Base-by-base conservation (phyloP, 2,113 vertebrate genomes). In the Semnornis frantzii region DNA sequence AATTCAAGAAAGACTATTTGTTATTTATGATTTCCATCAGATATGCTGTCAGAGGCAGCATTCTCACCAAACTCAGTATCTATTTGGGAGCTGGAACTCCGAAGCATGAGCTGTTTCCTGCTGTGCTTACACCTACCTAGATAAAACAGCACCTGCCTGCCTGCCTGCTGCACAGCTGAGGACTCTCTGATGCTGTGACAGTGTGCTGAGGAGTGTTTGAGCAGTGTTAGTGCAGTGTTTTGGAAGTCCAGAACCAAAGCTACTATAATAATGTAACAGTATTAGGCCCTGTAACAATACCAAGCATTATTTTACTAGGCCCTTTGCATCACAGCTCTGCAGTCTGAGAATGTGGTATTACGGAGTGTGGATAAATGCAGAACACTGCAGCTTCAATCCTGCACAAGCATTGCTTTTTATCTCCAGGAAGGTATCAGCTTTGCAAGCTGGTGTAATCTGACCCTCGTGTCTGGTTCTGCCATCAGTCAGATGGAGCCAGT, bases 271-370 rank as follows among this genome's bases (percentile, higher is more conserved):
- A 54, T 28, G 21, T 30, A 59, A 70, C 84, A 86, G n/a, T 60
- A 58, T 78, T 48, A 58, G 31, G 30, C 46, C 63, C 7, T 64
- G 1, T 52, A 91, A 58, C 24, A 63, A 54, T 2, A 20, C 19
- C 30, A 65, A 63, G 55, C 46, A 75, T 24, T 75, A 64, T 73
- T 94, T 87, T 63, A 30, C 44, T n/a, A 59, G 48, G 37, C 42
- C 46, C 55, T 82, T 59, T 68, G 78, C n/a, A 37, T 75, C 42
- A 4, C 8, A 34, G 48, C 42, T 73, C 52, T 80, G 42, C 42
- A 70, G 12, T 55, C 33, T 0, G 0, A 55, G 55, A 27, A 19
- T 3, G 12, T 31, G 34, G 5, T 11, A 1, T 55, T 93, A 20
- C 17, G 63, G 14, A 70, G 46, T 21, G 14, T 68, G 65, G 21